phyloP scores from a whole-genome alignment of 2,113 vertebrate genomes.

The Anarhynchus alexandrinus region DNA sequence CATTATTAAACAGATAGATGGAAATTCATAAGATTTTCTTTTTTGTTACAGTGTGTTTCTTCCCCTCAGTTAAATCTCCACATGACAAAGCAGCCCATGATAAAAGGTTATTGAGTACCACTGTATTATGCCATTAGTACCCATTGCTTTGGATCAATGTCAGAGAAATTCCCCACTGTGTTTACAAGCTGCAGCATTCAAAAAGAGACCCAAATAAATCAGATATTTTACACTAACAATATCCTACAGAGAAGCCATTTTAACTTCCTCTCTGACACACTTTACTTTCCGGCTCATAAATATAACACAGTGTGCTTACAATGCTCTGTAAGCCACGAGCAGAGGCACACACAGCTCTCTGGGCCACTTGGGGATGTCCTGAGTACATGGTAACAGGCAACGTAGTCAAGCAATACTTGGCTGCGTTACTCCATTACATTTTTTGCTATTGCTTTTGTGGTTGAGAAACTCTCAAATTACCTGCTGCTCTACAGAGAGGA shows the following conservation, averaged over 20 bases:
- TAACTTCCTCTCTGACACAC: slow-evolving; percentile 49
- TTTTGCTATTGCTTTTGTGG: not conserved
- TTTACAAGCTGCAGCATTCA: slow-evolving; percentile 56
- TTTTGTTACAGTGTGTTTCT: not conserved
- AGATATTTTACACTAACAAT: slow-evolving; percentile 57
- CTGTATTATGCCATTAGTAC: slow-evolving; percentile 57
- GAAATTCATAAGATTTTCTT: not conserved
- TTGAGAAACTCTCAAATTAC: not conserved
- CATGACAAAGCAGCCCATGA: slow-evolving; percentile 49
- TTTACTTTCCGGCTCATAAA: slow-evolving; percentile 58
- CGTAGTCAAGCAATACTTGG: not conserved
- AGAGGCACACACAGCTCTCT: not conserved
- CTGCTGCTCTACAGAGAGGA: not conserved
- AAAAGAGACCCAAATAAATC: slow-evolving; percentile 49
- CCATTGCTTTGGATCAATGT: slow-evolving; percentile 64
- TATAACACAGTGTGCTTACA: slow-evolving; percentile 7
- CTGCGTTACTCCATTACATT: not conserved
- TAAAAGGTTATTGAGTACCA: slow-evolving; percentile 54
- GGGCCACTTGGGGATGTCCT: not conserved
- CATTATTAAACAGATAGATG: not conserved
- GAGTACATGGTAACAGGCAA: not conserved
- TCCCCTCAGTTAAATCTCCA: slow-evolving; percentile 29
- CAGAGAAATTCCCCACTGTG: slow-evolving; percentile 49
- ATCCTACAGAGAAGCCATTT: slow-evolving; percentile 46
- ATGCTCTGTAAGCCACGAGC: not conserved